Conservation (phyloP, 2,888 invertebrate genomes). For the Creontiades dilutus region DNA sequence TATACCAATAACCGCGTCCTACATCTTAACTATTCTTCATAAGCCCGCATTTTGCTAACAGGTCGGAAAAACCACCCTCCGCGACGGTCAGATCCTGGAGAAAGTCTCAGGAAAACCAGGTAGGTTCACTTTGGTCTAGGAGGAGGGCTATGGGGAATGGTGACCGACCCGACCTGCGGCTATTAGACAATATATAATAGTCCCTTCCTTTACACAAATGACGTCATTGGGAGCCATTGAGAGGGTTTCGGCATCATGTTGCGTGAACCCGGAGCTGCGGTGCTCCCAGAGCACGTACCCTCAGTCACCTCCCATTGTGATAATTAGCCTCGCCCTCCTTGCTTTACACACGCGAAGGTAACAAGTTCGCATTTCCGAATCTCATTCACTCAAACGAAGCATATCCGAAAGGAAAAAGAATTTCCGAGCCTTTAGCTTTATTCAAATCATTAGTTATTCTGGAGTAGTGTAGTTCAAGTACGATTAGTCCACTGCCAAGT, state of each 20-base stretch:
- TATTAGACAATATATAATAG: neutral
- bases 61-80: conserved; percentile 35
- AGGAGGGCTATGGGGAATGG: neutral
- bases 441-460: too few relatives aligned
- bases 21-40: neutral
- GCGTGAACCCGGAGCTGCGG: conserved; percentile 31
- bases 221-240: conserved; percentile 13
- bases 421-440: neutral
- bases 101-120: conserved; percentile 21
- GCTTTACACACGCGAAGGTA: neutral
- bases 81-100: conserved; percentile 26
- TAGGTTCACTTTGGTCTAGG: neutral
- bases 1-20: neutral
- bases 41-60: neutral
- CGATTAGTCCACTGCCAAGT: neutral
- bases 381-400: neutral
- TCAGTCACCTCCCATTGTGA: conserved; percentile 21
- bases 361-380: neutral
- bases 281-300: conserved; percentile 15
- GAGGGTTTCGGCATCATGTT: conserved; percentile 4
- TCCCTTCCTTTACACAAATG: conserved; percentile 15
- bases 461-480: too few relatives aligned
- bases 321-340: neutral
- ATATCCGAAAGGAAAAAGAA: neutral
- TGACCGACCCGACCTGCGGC: neutral